These are phyloP conservation scores for Dendrocopos noguchii DNA, from an alignment of 2,113 vertebrate genomes.

Conservation along the genomic window DNA sequence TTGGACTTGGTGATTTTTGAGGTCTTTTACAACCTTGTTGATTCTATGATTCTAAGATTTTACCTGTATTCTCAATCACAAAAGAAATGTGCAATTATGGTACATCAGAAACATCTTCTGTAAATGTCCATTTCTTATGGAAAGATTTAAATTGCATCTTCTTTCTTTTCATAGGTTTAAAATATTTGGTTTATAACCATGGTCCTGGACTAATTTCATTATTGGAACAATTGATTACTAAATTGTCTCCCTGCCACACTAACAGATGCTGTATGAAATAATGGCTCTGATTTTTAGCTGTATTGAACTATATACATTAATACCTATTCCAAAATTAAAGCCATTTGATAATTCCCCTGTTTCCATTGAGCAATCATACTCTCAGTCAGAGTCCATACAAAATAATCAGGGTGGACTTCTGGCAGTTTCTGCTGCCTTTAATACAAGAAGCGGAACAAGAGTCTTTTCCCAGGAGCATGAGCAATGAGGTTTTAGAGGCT, in stretches of 20 bases:
- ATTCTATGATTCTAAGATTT: background rate
- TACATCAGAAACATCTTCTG: background rate
- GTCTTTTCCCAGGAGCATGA: background rate
- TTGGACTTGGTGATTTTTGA: too few species aligned
- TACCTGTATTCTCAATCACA: background rate
- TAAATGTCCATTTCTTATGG: background rate
- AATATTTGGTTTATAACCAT: background rate
- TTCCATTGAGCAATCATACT: background rate
- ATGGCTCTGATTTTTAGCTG: background rate
- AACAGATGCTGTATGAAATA: background rate
- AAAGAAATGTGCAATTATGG: background rate
- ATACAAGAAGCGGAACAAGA: background rate
- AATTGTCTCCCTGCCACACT: background rate
- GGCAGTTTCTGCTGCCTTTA: background rate
- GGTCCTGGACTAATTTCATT: background rate
- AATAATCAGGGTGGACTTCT: background rate
- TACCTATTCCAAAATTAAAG: background rate
- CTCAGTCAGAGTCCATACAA: background rate
- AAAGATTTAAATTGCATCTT: background rate
- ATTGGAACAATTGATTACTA: background rate
- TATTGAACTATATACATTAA: background rate
- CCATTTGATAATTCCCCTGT: background rate
- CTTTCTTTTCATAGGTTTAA: background rate
- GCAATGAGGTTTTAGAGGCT: background rate
- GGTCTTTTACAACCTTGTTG: too few species aligned